Conservation (phyloP, 2,888 invertebrate genomes). For the Drosophila mercatorum region DNA sequence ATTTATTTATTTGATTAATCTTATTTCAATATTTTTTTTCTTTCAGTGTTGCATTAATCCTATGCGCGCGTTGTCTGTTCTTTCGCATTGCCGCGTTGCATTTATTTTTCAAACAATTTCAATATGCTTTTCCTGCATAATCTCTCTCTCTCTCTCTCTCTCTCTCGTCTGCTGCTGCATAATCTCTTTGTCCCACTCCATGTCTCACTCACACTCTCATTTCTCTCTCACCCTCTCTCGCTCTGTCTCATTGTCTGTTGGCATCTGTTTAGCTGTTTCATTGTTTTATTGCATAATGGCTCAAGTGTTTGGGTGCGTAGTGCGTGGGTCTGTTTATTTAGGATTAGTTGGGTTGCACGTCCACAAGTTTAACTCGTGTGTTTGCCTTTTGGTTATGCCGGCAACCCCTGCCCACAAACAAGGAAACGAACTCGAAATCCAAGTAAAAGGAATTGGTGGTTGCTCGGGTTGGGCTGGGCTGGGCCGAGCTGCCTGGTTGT, state of each 20-base stretch:
- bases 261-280: constrained; percentile 29
- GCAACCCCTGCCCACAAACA: constrained; percentile 37
- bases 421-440: constrained; percentile 1
- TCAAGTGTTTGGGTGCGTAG: constrained; percentile 53
- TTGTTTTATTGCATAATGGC: constrained; percentile 78
- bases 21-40: not conserved
- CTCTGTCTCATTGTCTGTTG: not conserved
- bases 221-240: not conserved
- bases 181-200: constrained; percentile 39
- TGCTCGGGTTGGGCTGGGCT: constrained; percentile 2
- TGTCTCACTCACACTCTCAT: constrained; percentile 1
- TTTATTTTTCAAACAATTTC: constrained; percentile 79
- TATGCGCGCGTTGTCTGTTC: constrained; percentile 34
- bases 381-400: constrained; percentile 46
- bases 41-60: constrained; percentile 58
- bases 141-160: constrained; percentile 42
- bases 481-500: constrained; percentile 19
- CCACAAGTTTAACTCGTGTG: constrained; percentile 55
- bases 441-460: constrained; percentile 30
- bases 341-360: constrained; percentile 58
- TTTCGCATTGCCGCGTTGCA: constrained; percentile 52
- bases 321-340: constrained; percentile 65
- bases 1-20: not conserved
- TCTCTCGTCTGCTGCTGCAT: constrained; percentile 22
- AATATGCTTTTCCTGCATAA: constrained; percentile 71